Base-by-base conservation (phyloP, 2,888 invertebrate species). In the Cheilosia impressa region DNA sequence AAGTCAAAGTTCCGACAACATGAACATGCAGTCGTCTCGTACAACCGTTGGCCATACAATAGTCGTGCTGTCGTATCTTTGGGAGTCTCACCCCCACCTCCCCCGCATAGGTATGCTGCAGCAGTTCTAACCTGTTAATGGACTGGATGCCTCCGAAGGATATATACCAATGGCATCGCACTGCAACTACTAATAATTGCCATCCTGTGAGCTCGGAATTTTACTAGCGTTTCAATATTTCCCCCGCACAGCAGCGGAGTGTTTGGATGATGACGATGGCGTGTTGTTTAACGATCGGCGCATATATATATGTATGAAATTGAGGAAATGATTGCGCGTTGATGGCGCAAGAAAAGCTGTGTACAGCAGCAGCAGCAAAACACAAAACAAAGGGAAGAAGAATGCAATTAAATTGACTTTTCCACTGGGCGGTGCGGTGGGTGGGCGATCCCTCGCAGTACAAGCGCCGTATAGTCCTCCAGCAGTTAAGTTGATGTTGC, bases 281-380 rank as follows among this genome's bases (percentile, higher is more conserved):
- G 71, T 76, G 80, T 76, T 85, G 75, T 71, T 80, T 34, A 80
- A 81, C 84, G 80, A 85, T 81, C 53, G 80, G 55, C 52, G 31
- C 9, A 4, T 38, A 13, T 38, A 13, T 38, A 27, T 27, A 27
- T 27, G 6, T 27, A 81, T 76, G 65, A 76, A 85, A 80, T 85
- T 81, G 84, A 75, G 80, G 80, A 80, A 84, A 80, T 84, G 75
- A 80, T 84, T 84, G 83, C 47, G 38, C 78, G 73, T 73, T 83
- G 68, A 58, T 84, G 79, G 69, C 22, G 57, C 69, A 75, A 65
- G 45, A 63, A 31, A 68, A 78, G 57, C 58, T 47, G 38, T 47
- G 65, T 50, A 45, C 24, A n/a, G 6, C 27, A 7, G 5, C 27
- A 27, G 27, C 27, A 27, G 27, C 27, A 27, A 6, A 27, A 27